Evolutionary conservation across 2,797 vertebrate genomes (phyloP).

Genomic region (Amblyraja radiata): DNA sequence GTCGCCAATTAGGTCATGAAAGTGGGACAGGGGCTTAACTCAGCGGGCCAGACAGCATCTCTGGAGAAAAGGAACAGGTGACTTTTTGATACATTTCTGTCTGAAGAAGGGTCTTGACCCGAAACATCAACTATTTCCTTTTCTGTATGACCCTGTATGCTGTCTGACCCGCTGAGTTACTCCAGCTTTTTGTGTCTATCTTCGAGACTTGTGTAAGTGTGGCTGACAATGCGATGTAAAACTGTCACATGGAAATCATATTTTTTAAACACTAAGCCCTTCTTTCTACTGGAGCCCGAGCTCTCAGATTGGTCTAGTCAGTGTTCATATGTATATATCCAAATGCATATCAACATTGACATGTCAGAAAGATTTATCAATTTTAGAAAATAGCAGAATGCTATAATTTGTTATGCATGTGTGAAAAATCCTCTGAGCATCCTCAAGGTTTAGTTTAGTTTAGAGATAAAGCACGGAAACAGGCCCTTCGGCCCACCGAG

Average conservation of each 20-base stretch:
- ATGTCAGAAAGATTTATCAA: not conserved
- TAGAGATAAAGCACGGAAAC: no score
- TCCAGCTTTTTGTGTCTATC: not conserved
- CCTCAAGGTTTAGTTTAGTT: no score
- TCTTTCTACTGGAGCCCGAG: not conserved
- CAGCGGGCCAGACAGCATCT: no score
- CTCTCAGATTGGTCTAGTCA: not conserved
- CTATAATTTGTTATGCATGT: not conserved
- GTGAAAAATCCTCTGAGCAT: not conserved
- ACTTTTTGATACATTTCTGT: no score
- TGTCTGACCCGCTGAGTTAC: no score
- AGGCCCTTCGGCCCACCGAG: no score
- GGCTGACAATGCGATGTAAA: not conserved
- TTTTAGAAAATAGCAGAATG: not conserved
- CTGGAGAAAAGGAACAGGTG: no score
- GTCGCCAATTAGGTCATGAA: no score
- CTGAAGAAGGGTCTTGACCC: no score
- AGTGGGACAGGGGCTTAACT: no score
- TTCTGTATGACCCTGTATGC: no score
- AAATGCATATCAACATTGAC: not conserved
- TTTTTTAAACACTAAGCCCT: not conserved
- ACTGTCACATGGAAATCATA: not conserved
- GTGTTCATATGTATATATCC: not conserved
- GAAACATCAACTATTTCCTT: no score
- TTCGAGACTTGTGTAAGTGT: not conserved